Conservation (phyloP, 2,888 invertebrate genomes). For the Platerodrilus igneus region DNA sequence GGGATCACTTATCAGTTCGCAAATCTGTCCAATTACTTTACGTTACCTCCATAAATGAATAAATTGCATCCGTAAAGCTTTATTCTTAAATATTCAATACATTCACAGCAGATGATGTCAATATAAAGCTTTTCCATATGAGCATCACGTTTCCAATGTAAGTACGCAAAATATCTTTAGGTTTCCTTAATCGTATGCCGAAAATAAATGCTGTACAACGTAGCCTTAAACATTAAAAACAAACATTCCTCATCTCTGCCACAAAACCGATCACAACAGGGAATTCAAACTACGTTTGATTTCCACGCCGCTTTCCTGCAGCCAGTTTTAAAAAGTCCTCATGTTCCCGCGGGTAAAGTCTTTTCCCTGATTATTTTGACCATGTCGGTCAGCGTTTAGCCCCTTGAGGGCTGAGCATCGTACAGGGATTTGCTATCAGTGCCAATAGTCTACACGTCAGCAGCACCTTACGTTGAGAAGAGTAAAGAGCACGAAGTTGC, state of each 20-base stretch:
- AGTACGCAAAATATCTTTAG: too few relatives aligned
- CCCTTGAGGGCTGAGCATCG: slow-evolving; percentile 23
- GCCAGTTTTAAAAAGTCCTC: slow-evolving; percentile 26
- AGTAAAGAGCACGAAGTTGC: slow-evolving; percentile 13
- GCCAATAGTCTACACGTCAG: slow-evolving; percentile 17
- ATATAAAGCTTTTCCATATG: too few relatives aligned
- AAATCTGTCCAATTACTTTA: too few relatives aligned
- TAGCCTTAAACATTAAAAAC: slow-evolving; percentile 2
- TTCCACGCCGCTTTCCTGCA: slow-evolving; percentile 19
- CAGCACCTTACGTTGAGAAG: slow-evolving; percentile 9
- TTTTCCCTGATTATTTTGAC: slow-evolving; percentile 31
- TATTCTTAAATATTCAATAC: too few relatives aligned
- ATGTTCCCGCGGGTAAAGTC: slow-evolving; percentile 26
- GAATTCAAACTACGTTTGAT: slow-evolving; percentile 16
- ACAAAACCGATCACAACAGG: slow-evolving; percentile 14
- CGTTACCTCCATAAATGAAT: too few relatives aligned
- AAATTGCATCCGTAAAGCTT: too few relatives aligned
- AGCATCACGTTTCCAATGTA: too few relatives aligned
- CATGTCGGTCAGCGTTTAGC: slow-evolving; percentile 25
- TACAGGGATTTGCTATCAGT: slow-evolving; percentile 23
- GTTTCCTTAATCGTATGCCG: too few relatives aligned
- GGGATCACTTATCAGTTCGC: too few relatives aligned
- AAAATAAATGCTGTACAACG: not conserved
- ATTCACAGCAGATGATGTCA: too few relatives aligned
- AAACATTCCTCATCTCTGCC: slow-evolving; percentile 12